phyloP scores from a whole-genome alignment of 1,140 invertebrate species.

The Drosophila rhopaloa region DNA sequence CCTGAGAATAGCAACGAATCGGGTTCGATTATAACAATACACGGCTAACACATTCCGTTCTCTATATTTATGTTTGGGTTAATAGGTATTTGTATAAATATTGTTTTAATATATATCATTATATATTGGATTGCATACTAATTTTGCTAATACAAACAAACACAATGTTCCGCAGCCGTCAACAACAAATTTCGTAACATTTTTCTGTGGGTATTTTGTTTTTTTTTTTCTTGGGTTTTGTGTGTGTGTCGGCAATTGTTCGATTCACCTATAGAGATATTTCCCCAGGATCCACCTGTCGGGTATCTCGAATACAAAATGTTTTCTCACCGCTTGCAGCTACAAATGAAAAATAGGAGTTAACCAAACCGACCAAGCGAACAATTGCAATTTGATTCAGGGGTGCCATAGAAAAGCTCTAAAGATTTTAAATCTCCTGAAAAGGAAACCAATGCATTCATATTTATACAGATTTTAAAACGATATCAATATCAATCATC shows the following conservation, averaged over 20 bases:
- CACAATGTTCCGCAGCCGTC: constrained; percentile 5
- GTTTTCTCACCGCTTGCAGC: constrained; percentile 11
- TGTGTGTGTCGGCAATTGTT: background rate
- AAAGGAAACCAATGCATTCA: background rate
- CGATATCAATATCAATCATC: too few species aligned
- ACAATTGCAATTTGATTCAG: constrained; percentile 34
- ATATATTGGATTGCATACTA: constrained; percentile 31
- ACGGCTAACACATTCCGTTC: constrained; percentile 56
- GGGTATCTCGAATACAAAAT: constrained; percentile 2
- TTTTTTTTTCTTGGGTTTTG: background rate
- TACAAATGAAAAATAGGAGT: constrained; percentile 4
- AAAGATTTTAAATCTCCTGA: background rate
- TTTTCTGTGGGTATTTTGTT: background rate
- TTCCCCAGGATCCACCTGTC: constrained; percentile 29
- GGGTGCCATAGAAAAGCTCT: background rate
- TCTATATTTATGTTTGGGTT: constrained; percentile 23
- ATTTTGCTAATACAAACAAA: constrained; percentile 25
- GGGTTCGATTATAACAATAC: constrained; percentile 58
- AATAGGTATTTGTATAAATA: constrained; percentile 20
- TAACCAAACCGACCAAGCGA: constrained; percentile 14
- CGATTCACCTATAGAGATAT: background rate
- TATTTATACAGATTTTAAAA: background rate
- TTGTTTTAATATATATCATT: constrained; percentile 21
- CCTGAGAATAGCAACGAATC: constrained; percentile 33
- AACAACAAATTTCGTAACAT: constrained; percentile 45